Base-by-base conservation (phyloP, 2,888 invertebrate genomes). In the Rapana venosa region DNA sequence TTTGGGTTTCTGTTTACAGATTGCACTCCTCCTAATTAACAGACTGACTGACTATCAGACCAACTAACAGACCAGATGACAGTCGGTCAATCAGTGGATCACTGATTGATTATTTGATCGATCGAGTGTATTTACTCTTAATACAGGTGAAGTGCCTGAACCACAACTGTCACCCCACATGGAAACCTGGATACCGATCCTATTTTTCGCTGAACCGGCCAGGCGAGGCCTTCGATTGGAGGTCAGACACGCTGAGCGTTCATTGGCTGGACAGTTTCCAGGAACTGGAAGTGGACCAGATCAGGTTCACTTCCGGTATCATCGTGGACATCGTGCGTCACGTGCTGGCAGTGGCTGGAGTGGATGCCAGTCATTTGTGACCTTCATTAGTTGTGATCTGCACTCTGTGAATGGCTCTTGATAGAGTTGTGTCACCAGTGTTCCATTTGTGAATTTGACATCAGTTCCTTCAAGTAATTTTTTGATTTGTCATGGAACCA, bases 131-230 rank as follows among this genome's bases (percentile, higher is more conserved):
- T 2, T 47, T 47, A 47, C 66, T 26, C 0, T 79, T 47, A 13
- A 36, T 17, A 20, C 79, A 89, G 89, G 91, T 91, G 2, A 91
- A 91, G 74, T 91, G 91, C 77, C 79, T 91, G 20, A 91, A 91
- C 88, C 90, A 91, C 87, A 91, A 91, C 90, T 91, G 91, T 87
- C 91, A 91, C 83, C 91, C 91, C 0, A 90, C 90, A 17, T 91
- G 91, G 91, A 88, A 90, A n/a, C 81, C 81, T 0, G 90, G 81
- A 22, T 91, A 90, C 70, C 87, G 91, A 11, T 91, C 91, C 4
- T 47, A 61, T n/a, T 79, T 88, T 11, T 58, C 87, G 58, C 88
- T 90, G 87, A 91, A 91, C 85, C 89, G 86, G 47, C 90, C 91
- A 11, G 90, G 91, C 0, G 30, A 47, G 26, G 36, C 22, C 20